Evolutionary conservation across 92 coral and sea anemone species (phyloP).

Genomic region (Porites lobata): DNA sequence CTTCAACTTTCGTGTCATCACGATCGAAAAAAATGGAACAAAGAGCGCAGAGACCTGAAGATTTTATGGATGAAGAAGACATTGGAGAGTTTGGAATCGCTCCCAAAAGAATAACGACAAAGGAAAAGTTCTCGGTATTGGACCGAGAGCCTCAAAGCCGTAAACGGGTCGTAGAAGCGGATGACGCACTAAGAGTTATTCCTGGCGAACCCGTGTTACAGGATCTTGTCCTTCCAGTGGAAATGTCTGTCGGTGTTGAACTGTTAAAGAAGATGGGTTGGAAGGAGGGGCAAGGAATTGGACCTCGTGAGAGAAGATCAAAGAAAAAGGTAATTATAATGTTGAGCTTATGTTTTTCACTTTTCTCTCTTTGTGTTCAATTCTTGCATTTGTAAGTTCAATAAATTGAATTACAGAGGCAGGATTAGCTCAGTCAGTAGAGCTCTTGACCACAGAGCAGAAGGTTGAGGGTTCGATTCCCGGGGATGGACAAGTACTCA

Average conservation of each 20-base stretch:
- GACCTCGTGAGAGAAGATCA: conserved; percentile 88
- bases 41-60: conserved; percentile 91
- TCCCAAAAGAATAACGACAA: conserved; percentile 87
- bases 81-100: conserved; percentile 97
- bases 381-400: no score
- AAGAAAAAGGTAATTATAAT: conserved; percentile 78
- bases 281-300: conserved; percentile 99
- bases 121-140: conserved; percentile 77
- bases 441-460: no score
- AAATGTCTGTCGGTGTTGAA: conserved; percentile 88
- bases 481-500: no score
- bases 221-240: conserved; percentile 90
- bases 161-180: conserved; percentile 12
- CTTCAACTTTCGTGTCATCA: conserved; percentile 91
- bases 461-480: no score
- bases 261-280: conserved; percentile 97
- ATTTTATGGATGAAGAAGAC: conserved; percentile 99
- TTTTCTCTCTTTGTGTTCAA: no score
- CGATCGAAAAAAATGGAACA: conserved; percentile 80
- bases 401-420: no score
- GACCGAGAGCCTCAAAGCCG: conserved; percentile 52
- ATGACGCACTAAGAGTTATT: conserved; percentile 31
- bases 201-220: conserved; percentile 73
- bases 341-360: no score
- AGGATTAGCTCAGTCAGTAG: no score